Evolutionary conservation across 2,888 invertebrate genomes (phyloP), one percentile per base, ranked within the genome.

Genomic region (Phalera bucephala): DNA sequence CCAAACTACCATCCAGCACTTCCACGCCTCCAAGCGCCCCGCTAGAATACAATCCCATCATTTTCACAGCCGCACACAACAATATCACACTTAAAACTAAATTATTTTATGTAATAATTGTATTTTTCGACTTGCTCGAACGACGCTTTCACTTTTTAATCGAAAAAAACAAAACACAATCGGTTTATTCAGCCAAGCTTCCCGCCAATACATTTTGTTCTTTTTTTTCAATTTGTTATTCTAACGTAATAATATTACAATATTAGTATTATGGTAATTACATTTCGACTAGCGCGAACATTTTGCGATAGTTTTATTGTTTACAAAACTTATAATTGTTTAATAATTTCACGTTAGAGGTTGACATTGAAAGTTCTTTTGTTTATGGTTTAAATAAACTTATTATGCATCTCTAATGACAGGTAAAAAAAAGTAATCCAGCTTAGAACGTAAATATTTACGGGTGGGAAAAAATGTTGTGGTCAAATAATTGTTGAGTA

Each of bases 21-120:
- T 87, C 88, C 61, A 88, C 81, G 43, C 88, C 84, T 78, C 83
- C 75, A 74, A 92, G 89, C 66, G 91, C 91, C 61, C 92, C 92
- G 70, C 92, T 88, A 76, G 88, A 88, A 88, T 87, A 89, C 53
- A 89, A 69, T 38, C 88, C 87, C 87, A 88, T 80, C 82, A 82
- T 80, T 63, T 85, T 82, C 64, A 73, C 72, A 70, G 85, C 70
- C 74, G 52, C 40, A 64, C 50, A 45, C 48, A 45, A 36, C 35
- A 52, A 45, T 38, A 35, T 21, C 31, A 46, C 40, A 30, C 29
- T 36, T 33, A 27, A 40, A 39, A 44, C 38, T 50, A 49, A 49
- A 46, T 46, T 37, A 40, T 33, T 49, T 49, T 51, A 55, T 45
- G 41, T 48, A 32, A 32, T 25, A 15, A 22, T n/a, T 11, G n/a